phyloP scores from a whole-genome alignment of 92 coral and sea anemone species.

The Siderastrea radians region DNA sequence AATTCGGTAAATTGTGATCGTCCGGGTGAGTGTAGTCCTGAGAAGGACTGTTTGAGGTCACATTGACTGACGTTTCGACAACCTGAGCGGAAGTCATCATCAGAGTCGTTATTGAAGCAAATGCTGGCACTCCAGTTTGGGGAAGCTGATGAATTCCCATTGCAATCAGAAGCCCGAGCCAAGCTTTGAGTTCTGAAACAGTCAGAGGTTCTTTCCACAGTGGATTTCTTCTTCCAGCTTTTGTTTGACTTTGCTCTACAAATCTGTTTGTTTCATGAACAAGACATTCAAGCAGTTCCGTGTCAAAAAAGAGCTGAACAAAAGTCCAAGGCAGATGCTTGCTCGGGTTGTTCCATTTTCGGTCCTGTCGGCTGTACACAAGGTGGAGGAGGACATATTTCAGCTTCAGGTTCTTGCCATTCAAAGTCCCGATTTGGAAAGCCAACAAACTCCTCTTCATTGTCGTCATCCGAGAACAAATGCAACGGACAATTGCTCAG shows the following conservation, averaged over 20 bases:
- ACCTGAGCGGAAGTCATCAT: no score
- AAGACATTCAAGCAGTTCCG: slow-evolving; percentile 2
- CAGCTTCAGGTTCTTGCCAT: slow-evolving; percentile 21
- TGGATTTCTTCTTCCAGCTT: slow-evolving; percentile 11
- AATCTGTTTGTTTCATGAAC: slow-evolving; percentile 49
- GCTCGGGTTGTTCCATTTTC: slow-evolving; percentile 24
- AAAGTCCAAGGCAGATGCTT: slow-evolving; percentile 40
- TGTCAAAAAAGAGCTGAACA: slow-evolving; percentile 33
- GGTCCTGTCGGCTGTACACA: slow-evolving; percentile 23
- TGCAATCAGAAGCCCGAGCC: slow-evolving; percentile 29
- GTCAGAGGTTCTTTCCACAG: slow-evolving; percentile 25
- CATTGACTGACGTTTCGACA: no score
- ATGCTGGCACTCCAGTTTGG: slow-evolving; percentile 9
- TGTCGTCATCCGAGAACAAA: slow-evolving; percentile 20
- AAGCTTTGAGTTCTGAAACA: slow-evolving; percentile 36
- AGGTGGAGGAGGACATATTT: slow-evolving; percentile 23
- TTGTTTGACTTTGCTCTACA: slow-evolving; percentile 39
- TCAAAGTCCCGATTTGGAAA: slow-evolving; percentile 16
- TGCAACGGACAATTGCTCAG: background rate
- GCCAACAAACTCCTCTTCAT: slow-evolving; percentile 14
- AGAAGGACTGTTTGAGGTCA: no score
- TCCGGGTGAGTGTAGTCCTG: no score
- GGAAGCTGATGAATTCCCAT: slow-evolving; percentile 55
- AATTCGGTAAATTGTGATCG: no score
- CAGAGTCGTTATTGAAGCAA: slow-evolving; percentile 42